phyloP scores from a whole-genome alignment of 2,888 invertebrate species.

The Cynaeus angustus region DNA sequence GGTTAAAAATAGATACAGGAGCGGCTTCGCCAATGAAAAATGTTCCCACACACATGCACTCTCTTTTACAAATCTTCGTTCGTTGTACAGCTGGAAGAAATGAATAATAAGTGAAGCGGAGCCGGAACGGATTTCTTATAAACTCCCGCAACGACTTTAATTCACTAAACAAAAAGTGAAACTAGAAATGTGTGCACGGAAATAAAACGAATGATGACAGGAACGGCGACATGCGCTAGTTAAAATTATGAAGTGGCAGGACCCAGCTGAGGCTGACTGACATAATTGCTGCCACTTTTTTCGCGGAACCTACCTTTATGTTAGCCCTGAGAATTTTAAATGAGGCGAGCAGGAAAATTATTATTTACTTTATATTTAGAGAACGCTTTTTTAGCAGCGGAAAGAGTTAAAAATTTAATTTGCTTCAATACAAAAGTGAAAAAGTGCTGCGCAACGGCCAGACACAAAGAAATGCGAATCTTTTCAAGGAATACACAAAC shows the following conservation, averaged over 20 bases:
- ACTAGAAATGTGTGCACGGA: conserved; percentile 27
- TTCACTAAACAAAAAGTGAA: conserved; percentile 32
- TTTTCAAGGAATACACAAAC: neutral
- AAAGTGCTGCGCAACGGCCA: neutral
- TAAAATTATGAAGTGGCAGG: conserved; percentile 46
- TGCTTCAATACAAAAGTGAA: conserved; percentile 18
- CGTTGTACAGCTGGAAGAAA: conserved; percentile 12
- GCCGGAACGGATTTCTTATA: conserved; percentile 27
- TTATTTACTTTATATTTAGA: conserved; percentile 43
- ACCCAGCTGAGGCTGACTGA: conserved; percentile 46
- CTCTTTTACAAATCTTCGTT: conserved; percentile 32
- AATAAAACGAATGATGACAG: no score
- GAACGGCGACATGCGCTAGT: conserved; percentile 35
- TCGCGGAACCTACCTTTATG: conserved; percentile 22
- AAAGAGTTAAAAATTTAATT: conserved; percentile 32
- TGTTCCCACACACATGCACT: conserved; percentile 35
- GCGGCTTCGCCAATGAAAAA: conserved; percentile 16
- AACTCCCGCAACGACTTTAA: conserved; percentile 6
- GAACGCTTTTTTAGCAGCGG: conserved; percentile 8
- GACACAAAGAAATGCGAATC: conserved; percentile 24
- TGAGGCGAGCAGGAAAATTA: conserved; percentile 34
- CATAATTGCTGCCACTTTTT: conserved; percentile 43
- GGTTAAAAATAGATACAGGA: conserved; percentile 28
- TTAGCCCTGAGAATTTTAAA: conserved; percentile 50
- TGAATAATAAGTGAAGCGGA: conserved; percentile 38